Percentiles rank a stretch among this genome's conserved stretches.
phyloP scores from a whole-genome alignment of 2,888 invertebrate genomes.

The Drosophila mettleri region DNA sequence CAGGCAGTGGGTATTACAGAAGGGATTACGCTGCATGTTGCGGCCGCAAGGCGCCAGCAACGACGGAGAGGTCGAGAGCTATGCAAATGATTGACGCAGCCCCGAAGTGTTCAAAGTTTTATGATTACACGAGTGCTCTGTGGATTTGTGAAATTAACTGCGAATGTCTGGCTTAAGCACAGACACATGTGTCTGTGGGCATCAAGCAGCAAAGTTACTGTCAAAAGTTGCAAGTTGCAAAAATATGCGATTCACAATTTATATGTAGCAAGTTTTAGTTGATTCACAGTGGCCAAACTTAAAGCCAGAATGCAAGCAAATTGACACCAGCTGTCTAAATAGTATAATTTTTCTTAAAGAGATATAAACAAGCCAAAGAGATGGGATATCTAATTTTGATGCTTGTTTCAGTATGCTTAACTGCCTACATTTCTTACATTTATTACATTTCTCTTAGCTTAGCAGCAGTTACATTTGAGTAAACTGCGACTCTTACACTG shows the following conservation, averaged over 20 bases:
- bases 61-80: background rate
- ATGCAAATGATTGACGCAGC: conserved; percentile 53
- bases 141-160: conserved; percentile 58
- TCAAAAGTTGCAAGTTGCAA: conserved; percentile 33
- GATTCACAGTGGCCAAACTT: conserved; percentile 32
- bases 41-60: background rate
- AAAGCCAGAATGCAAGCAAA: conserved; percentile 7
- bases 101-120: conserved; percentile 51
- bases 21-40: background rate
- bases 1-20: conserved; percentile 9
- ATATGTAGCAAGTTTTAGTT: conserved; percentile 23
- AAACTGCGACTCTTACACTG: background rate
- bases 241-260: conserved; percentile 21
- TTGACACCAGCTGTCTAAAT: too few relatives aligned
- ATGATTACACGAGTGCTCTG: conserved; percentile 56
- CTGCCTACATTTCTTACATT: too few relatives aligned
- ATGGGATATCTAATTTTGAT: too few relatives aligned
- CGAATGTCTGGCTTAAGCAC: conserved; percentile 29
- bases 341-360: too few relatives aligned
- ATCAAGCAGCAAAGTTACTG: conserved; percentile 15
- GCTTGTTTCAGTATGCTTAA: too few relatives aligned
- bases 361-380: too few relatives aligned
- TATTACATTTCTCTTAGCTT: background rate
- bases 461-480: background rate
- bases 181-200: background rate